Evolutionary conservation across 1,140 invertebrate genomes (phyloP).

Genomic region (Ooceraea biroi): DNA sequence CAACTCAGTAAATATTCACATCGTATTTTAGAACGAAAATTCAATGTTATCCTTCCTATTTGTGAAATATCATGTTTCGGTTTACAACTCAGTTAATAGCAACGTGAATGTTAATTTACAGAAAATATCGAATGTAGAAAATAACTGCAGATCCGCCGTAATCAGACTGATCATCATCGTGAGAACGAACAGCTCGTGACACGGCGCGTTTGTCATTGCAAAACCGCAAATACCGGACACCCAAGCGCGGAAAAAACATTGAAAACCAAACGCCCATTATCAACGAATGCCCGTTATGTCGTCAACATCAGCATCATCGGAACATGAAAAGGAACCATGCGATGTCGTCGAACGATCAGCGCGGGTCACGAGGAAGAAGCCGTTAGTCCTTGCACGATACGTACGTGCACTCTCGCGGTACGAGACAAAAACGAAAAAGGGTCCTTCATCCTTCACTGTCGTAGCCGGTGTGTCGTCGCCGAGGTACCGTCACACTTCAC

Average conservation of each 20-base stretch:
- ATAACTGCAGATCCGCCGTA: neutral
- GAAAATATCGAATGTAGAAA: neutral
- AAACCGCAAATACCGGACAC: neutral
- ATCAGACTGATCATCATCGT: too few relatives aligned
- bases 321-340: neutral
- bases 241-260: too few relatives aligned
- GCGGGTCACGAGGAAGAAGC: neutral
- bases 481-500: conserved; percentile 71
- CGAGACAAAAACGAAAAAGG: conserved; percentile 36
- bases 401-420: conserved; percentile 43
- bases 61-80: conserved; percentile 1
- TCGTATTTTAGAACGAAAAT: neutral
- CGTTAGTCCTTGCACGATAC: conserved; percentile 41
- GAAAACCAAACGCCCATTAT: neutral
- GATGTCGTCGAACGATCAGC: neutral
- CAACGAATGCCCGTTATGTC: neutral
- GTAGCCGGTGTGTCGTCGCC: conserved; percentile 62
- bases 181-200: conserved; percentile 6
- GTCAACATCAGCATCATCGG: neutral
- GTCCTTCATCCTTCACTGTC: conserved; percentile 67
- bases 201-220: neutral
- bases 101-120: neutral
- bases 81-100: neutral
- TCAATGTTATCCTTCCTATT: neutral
- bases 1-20: conserved; percentile 10